Evolutionary conservation across 2,797 vertebrate species (phyloP), one percentile per base, ranked within the genome.

Genomic region (Arnoldichthys spilopterus): DNA sequence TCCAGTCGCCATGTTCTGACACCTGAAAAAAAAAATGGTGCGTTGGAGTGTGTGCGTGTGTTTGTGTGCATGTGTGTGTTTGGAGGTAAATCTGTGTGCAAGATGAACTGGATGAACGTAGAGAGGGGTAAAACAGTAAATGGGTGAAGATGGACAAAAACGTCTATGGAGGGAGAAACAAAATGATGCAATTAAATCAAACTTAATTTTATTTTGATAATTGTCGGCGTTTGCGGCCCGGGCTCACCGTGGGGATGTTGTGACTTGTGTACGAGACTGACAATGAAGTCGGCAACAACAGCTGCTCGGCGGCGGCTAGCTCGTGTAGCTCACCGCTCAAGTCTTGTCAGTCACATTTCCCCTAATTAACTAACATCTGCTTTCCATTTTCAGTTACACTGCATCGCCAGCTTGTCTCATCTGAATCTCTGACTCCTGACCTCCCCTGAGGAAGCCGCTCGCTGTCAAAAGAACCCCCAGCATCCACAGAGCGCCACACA

Each of bases 351-450:
- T 97, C 97, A 97, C 95, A 95, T 97, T 96, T 98, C 92, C 96
- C 94, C 96, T 98, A 98, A 98, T 98, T 98, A 98, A 96, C 91
- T 94, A 98, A 98, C 97, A 98, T 98, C 97, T 98, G 97, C 96
- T 97, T 95, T 96, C 95, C 92, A 95, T 94, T 96, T 96, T 95
- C 94, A 91, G 96, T 97, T 96, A 94, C 97, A 95, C 95, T 92
- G 95, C 94, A 90, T 94, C 92, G 93, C 96, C 96, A 95, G 96
- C 96, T 96, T 95, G 96, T 95, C 96, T 96, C 93, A 90, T 95
- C 95, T 96, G 95, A 97, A 96, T 96, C 93, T 91, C 67, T 90
- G 96, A 96, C 96, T 96, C 94, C 93, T 97, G 96, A 97, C 96
- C 96, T 91, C 96, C 96, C 96, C 93, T 81, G 92, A 94, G 95